A percentile compares a stretch with the other conserved stretches of the same genome.
These are phyloP conservation scores for Metalampra italica DNA, from an alignment of 2,888 invertebrate species.

Conservation along the genomic window DNA sequence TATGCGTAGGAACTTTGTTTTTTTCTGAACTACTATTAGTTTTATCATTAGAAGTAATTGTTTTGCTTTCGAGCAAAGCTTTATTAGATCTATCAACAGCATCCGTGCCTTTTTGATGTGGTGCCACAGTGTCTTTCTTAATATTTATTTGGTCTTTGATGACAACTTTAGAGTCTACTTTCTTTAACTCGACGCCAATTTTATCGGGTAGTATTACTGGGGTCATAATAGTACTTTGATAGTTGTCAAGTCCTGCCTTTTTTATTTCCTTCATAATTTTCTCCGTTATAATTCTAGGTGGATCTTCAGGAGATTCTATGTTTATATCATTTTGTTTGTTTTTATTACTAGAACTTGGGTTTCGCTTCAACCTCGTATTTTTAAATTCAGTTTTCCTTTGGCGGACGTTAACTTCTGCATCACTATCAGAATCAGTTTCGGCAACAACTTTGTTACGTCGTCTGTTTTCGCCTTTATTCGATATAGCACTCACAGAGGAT, in stretches of 20 bases:
- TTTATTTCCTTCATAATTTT: constrained; percentile 58
- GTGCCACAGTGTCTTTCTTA: constrained; percentile 22
- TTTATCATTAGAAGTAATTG: constrained; percentile 30
- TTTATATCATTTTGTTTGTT: constrained; percentile 51
- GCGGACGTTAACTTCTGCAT: constrained; percentile 60
- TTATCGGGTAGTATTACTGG: constrained; percentile 26
- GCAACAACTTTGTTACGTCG: constrained; percentile 68
- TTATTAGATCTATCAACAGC: constrained; percentile 12
- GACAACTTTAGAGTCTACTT: constrained; percentile 20
- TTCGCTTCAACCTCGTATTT: constrained; percentile 66
- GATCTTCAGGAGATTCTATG: constrained; percentile 51
- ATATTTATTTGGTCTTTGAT: constrained; percentile 30
- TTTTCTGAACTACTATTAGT: constrained; percentile 30
- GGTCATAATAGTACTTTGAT: constrained; percentile 25
- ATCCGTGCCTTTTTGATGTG: constrained; percentile 23
- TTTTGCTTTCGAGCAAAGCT: constrained; percentile 19
- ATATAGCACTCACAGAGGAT: constrained; percentile 70
- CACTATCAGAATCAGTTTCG: constrained; percentile 63
- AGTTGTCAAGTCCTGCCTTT: constrained; percentile 52
- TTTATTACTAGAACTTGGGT: constrained; percentile 60
- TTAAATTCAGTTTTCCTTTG: constrained; percentile 69
- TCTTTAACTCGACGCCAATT: constrained; percentile 21
- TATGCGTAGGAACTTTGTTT: constrained; percentile 41
- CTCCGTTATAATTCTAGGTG: constrained; percentile 49
- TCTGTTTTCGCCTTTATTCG: constrained; percentile 72